Conservation (phyloP, 2,797 vertebrate species). For the Ispidina picta region DNA sequence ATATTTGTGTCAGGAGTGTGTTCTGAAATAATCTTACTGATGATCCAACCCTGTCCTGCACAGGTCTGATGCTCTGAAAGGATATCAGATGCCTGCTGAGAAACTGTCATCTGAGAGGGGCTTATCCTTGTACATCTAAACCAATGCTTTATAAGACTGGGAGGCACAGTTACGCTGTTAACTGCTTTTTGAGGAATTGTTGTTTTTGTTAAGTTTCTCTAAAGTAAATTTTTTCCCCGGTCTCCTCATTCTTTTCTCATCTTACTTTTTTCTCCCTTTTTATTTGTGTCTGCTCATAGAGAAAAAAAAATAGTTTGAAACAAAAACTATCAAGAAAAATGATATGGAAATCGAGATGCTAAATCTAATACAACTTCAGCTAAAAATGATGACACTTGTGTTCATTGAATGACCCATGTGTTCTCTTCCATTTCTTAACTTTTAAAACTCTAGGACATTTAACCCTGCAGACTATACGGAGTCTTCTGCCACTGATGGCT, state of each 20-base stretch:
- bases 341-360: not conserved
- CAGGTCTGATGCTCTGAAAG: not conserved
- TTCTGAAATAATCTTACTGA: not conserved
- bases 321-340: not conserved
- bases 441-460: conserved; percentile 86
- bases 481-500: conserved; percentile 82
- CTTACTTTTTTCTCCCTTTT: not conserved
- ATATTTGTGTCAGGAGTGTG: not conserved
- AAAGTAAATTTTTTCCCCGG: not conserved
- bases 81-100: not conserved
- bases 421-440: conserved; percentile 62
- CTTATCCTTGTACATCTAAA: not conserved
- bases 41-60: not conserved
- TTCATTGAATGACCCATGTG: conserved; percentile 47
- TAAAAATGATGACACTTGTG: not conserved
- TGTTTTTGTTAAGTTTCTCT: too few relatives aligned
- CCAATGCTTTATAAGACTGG: not conserved
- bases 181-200: too few relatives aligned
- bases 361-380: conserved; percentile 8
- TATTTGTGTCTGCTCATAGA: not conserved
- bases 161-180: not conserved
- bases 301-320: not conserved
- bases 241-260: not conserved
- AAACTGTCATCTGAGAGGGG: not conserved
- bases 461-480: conserved; percentile 93